Evolutionary conservation across 1,140 invertebrate genomes (phyloP), one percentile per base, ranked within the genome.

Genomic region (Zaprionus lachaisei): DNA sequence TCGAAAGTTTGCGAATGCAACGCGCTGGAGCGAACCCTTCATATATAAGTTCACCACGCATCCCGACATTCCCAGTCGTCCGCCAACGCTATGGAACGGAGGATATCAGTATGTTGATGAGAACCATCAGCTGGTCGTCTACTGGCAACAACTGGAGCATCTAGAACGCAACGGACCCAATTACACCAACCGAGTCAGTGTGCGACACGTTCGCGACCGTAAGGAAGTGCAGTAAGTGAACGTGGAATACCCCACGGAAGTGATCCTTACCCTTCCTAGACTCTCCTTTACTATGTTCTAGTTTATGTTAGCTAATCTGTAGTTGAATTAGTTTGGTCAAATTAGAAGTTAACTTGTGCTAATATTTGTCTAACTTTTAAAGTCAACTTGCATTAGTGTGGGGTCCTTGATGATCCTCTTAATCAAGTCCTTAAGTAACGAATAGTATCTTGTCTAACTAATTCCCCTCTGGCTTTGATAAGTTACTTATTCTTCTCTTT

Each of bases 101-200:
- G 44, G 60, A n/a, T 75, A 71, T 51, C 44, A 70, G 17, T 38
- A 44, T n/a, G 15, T 2, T 2, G 26, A 37, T 24, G 38, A 47
- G 11, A 14, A 2, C 0, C 2, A 3, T 2, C 56, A 57, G 15
- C 24, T 84, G 7, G 24, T 9, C 15, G 63, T 85, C 22, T 70
- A 66, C 49, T 84, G 82, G 82, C 26, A 51, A 7, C 75, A 57
- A 24, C n/a, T 85, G 0, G 4, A 15, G 0, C 0, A 22, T 2
- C 1, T 37, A 9, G 51, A 84, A 7, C 26, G n/a, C 38, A 79
- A 85, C 9, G 82, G 67, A 2, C 47, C 44, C n/a, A 4, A 69
- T 0, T 72, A 72, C 9, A 56, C 17, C 0, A 76, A 80, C 7
- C 37, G 31, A 4, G n/a, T 80, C 9, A 26, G 1, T 7, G 34